Base-by-base conservation (phyloP, 2,113 vertebrate genomes). In the Pangasianodon hypophthalmus region DNA sequence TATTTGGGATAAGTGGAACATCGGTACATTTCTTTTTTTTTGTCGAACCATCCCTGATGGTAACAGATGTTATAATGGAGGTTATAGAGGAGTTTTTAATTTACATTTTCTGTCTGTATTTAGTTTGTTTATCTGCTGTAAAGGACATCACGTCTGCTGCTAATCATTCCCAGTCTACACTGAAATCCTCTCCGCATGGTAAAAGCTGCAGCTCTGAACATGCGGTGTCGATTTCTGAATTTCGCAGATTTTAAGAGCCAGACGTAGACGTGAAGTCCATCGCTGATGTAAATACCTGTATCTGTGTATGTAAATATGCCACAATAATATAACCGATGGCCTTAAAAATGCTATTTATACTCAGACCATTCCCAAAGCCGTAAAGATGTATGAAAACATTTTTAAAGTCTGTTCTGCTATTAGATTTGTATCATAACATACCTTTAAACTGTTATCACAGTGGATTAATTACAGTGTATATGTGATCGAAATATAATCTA, bases 321-420 rank as follows among this genome's bases (percentile, higher is more conserved):
- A 93, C 87, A 91, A 90, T 8, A 44, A 90, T 91, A 60, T 94
- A 95, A 96, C 95, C 95, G 87, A 95, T 94, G 94, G 96, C 96
- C 96, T 96, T 96, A 96, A 96, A 93, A 60, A 90, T 93, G 88
- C 92, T 92, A 91, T 91, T 89, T 92, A 75, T 92, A 88, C 92
- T 92, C 87, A 93, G 88, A 87, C 92, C 92, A 93, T 93, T 92
- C 94, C 93, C 92, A 94, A 93, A 95, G 93, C 91, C 77, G 64
- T 83, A 88, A 41, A 75, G 9, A 46, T 6, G 44, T 41, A 48
- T 14, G 24, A 48, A 77, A 48, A 79, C 75, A 48, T 29, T 80
- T 80, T 80, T 29, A 84, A 52, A 88, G 44, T 58, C 52, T 83
- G 62, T 88, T 52, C 79, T 90, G 80, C 81, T 86, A 67, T 58